Conservation (phyloP, 2,797 vertebrate genomes). For the Neostethus bicornis region DNA sequence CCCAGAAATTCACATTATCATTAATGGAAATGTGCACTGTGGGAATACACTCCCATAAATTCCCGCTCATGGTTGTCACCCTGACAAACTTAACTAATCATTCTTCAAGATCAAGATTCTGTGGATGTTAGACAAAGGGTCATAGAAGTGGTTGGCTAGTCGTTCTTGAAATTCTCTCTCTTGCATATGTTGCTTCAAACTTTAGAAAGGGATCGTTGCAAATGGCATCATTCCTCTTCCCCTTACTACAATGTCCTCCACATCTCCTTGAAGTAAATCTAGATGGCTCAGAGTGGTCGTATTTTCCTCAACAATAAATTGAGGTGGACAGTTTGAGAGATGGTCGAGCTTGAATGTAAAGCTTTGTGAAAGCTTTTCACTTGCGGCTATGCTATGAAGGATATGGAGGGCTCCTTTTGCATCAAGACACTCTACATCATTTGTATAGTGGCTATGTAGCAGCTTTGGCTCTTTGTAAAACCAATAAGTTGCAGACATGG, state of each 20-base stretch:
- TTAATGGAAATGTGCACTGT: slow-evolving; percentile 70
- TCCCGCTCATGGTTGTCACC: slow-evolving; percentile 47
- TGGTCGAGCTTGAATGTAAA: slow-evolving; percentile 64
- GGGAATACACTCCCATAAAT: slow-evolving; percentile 66
- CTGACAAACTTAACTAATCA: slow-evolving; percentile 57
- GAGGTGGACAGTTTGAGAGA: slow-evolving; percentile 70
- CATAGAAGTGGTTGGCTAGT: slow-evolving; percentile 48
- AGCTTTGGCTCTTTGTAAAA: slow-evolving; percentile 41
- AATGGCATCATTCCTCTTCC: slow-evolving; percentile 62
- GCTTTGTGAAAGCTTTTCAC: slow-evolving; percentile 67
- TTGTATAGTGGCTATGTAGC: slow-evolving; percentile 38
- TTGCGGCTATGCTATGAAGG: slow-evolving; percentile 60
- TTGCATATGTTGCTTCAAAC: slow-evolving; percentile 68
- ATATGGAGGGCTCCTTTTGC: slow-evolving; percentile 50
- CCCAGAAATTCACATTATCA: slow-evolving; percentile 69
- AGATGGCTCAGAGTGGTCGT: slow-evolving; percentile 71
- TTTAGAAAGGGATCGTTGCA: slow-evolving; percentile 49
- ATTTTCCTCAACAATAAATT: slow-evolving; percentile 71
- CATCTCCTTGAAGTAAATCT: slow-evolving; percentile 73
- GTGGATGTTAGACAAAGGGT: slow-evolving; percentile 57
- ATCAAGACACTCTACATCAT: slow-evolving; percentile 53
- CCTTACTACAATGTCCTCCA: slow-evolving; percentile 60
- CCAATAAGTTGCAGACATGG: slow-evolving; percentile 48
- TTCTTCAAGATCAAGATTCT: slow-evolving; percentile 64
- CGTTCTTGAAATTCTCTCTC: slow-evolving; percentile 62